Evolutionary conservation across 2,797 vertebrate species (phyloP).

Genomic region (Rhabdophis nuchalis): DNA sequence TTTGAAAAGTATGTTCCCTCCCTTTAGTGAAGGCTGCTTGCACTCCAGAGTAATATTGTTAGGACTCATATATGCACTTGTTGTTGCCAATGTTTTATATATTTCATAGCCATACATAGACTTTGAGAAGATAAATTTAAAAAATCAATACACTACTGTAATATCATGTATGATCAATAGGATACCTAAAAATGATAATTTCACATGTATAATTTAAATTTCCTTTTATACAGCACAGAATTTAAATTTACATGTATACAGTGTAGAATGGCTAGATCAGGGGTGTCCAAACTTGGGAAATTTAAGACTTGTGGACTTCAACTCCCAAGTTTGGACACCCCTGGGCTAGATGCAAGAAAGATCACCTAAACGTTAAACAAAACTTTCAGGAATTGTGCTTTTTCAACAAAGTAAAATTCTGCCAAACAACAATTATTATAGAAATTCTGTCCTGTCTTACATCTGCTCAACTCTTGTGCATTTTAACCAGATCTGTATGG

Average conservation of each 20-base stretch:
- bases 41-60: not conserved
- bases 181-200: not conserved
- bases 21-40: not conserved
- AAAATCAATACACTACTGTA: not conserved
- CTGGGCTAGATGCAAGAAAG: not conserved
- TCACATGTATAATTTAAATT: not conserved
- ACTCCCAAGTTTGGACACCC: too few species aligned
- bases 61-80: not conserved
- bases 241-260: not conserved
- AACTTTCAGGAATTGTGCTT: not conserved
- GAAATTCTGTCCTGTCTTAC: not conserved
- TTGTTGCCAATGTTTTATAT: not conserved
- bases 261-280: not conserved
- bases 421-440: not conserved
- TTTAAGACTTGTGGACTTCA: too few species aligned
- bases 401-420: not conserved
- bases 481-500: not conserved
- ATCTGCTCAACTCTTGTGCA: not conserved
- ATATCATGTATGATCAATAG: not conserved
- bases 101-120: not conserved
- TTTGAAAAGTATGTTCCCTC: not conserved
- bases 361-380: not conserved
- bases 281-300: too few species aligned
- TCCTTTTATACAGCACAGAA: not conserved
- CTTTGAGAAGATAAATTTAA: not conserved